Base-by-base conservation (phyloP, 2,797 vertebrate genomes). In the Thunnus albacares region DNA sequence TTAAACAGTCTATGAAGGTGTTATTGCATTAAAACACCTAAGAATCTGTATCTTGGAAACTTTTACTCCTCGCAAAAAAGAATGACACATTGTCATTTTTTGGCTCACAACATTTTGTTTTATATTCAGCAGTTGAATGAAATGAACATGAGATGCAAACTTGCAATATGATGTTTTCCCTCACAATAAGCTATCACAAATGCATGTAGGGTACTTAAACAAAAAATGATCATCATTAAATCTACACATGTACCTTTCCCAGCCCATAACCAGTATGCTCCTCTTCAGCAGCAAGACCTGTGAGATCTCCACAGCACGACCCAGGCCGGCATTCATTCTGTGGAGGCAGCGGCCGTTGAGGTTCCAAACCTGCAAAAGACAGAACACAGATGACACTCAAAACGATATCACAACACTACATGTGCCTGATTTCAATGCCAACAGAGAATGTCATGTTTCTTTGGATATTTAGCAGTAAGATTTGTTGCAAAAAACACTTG, bases 341-440 rank as follows among this genome's bases (percentile, higher is more conserved):
- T 95, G 94, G 73, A 95, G 94, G 88, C 95, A 96, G 77, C 87
- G 92, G 22, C 97, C 96, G 3, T 92, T 96, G 70, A 97, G 97
- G 91, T 96, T 95, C 96, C 96, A 96, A 49, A 96, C 87, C 96
- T 96, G 77, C 43, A 71, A 70, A 72, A 33, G 1, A 66, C 38
- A 79, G 22, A 73, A 6, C 14, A 51, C 20, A 62, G 65, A 35
- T 12, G 1, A 26, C 13, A n/a, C 10, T 47, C 11, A 49, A 52
- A 63, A 43, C 24, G 0, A 1, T 2, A 58, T 51, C 20, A 77
- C 12, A 69, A 9, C 41, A 17, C 12, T 0, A 55, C 71, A 81
- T 52, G 18, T 12, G 28, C 20, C 60, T 30, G 12, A 59, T 17
- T 65, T 69, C 26, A 20, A 61, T 17, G 49, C 51, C 17, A 58